Percentiles rank a stretch among this genome's conserved stretches.
Evolutionary conservation across 1,140 invertebrate species (phyloP).

Genomic region (Pseudomyrmex dendroicus): DNA sequence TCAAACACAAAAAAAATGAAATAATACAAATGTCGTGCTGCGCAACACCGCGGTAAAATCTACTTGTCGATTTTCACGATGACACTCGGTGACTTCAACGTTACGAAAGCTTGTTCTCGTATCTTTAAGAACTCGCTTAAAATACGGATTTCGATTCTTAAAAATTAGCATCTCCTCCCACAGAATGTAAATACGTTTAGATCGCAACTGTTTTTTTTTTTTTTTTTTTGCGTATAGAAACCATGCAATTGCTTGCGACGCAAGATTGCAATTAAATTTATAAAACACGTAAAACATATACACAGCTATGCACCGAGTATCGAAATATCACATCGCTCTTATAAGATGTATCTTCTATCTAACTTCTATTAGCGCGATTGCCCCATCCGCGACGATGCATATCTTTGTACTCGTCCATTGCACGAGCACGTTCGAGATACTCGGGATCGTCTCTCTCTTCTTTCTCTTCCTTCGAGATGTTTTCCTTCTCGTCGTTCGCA

Average conservation of each 20-base stretch:
- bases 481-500: conserved; percentile 70
- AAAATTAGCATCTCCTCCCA: not conserved
- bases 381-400: conserved; percentile 94
- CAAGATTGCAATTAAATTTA: not conserved
- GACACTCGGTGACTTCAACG: too few species aligned
- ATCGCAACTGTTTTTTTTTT: not conserved
- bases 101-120: too few species aligned
- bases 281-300: conserved; percentile 3
- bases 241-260: not conserved
- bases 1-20: too few species aligned
- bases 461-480: conserved; percentile 85
- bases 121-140: too few species aligned
- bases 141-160: not conserved
- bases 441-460: conserved; percentile 92
- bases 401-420: conserved; percentile 97
- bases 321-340: not conserved
- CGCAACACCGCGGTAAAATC: too few species aligned
- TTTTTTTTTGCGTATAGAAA: not conserved
- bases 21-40: too few species aligned
- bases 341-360: conserved; percentile 71
- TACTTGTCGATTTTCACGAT: too few species aligned
- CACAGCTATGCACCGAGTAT: too few species aligned
- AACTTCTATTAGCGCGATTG: conserved; percentile 94
- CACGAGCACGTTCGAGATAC: conserved; percentile 87
- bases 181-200: not conserved